Evolutionary conservation across 2,888 invertebrate genomes (phyloP).

Genomic region (Galerucella pusilla): DNA sequence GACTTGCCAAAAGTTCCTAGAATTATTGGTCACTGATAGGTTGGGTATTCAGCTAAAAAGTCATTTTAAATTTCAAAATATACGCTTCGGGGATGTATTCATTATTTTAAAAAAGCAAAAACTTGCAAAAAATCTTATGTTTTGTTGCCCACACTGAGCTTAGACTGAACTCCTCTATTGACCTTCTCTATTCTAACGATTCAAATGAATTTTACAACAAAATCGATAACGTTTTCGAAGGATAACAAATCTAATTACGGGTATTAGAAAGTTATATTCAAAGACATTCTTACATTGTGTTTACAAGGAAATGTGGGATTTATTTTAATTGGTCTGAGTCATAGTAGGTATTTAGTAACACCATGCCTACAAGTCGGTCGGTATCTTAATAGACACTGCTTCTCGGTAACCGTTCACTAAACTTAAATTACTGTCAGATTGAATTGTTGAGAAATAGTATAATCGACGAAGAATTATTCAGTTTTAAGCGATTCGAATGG

Average conservation of each 20-base stretch:
- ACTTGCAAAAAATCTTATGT: too few species aligned
- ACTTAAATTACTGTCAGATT: conserved; percentile 25
- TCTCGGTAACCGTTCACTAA: conserved; percentile 22
- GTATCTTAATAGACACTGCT: conserved; percentile 23
- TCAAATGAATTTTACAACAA: neutral
- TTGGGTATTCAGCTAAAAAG: too few species aligned
- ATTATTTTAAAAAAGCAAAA: too few species aligned
- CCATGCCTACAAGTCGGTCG: conserved; percentile 8
- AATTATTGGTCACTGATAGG: too few species aligned
- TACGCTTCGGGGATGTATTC: too few species aligned
- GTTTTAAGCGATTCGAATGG: neutral
- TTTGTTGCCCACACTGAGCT: too few species aligned
- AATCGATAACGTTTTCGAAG: neutral
- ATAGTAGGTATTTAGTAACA: conserved; percentile 15
- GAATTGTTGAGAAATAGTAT: conserved; percentile 18
- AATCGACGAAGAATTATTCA: conserved; percentile 1
- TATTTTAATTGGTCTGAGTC: conserved; percentile 28
- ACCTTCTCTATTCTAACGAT: too few species aligned
- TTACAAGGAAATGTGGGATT: conserved; percentile 32
- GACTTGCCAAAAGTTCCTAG: too few species aligned
- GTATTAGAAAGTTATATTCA: conserved; percentile 17
- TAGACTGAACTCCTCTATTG: too few species aligned
- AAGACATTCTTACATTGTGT: conserved; percentile 30
- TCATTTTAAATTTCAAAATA: too few species aligned
- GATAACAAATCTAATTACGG: neutral